phyloP scores from a whole-genome alignment of 2,113 vertebrate genomes.

The Pardalotus punctatus region DNA sequence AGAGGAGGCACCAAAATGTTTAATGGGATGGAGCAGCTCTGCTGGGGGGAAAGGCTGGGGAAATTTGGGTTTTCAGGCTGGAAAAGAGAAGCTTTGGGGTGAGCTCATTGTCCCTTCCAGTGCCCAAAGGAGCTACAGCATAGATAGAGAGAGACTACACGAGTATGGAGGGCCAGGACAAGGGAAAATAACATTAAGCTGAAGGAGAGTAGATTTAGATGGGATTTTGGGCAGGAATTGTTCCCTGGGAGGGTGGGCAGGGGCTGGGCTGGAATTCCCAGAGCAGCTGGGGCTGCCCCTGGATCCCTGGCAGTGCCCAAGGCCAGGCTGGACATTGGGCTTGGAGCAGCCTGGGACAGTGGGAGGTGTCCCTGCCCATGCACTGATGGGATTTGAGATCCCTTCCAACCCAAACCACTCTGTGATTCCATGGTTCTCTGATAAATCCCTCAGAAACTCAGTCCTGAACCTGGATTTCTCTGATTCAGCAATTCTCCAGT shows the following conservation, averaged over 20 bases:
- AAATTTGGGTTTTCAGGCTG: background rate
- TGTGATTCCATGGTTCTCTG: background rate
- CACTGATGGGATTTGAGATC: background rate
- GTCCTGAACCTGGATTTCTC: background rate
- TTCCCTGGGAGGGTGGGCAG: background rate
- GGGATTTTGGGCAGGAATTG: background rate
- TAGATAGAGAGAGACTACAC: background rate
- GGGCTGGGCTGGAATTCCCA: background rate
- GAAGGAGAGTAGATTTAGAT: too few species aligned
- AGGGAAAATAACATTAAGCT: too few species aligned
- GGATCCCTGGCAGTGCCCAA: background rate
- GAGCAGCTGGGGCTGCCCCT: background rate
- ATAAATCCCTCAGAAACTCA: background rate
- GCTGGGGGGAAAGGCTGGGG: background rate
- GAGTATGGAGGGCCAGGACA: accelerated
- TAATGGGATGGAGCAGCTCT: background rate
- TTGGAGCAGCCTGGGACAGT: background rate
- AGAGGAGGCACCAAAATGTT: background rate
- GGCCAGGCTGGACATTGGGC: background rate
- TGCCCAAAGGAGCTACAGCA: background rate
- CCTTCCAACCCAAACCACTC: background rate
- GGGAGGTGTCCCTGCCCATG: background rate
- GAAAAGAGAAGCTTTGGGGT: background rate
- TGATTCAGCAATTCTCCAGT: background rate
- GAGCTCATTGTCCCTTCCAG: background rate